Percentiles rank a stretch among this genome's conserved stretches.
Evolutionary conservation across 2,797 vertebrate genomes (phyloP).

Genomic region (Parauchenoglanis punctatus): DNA sequence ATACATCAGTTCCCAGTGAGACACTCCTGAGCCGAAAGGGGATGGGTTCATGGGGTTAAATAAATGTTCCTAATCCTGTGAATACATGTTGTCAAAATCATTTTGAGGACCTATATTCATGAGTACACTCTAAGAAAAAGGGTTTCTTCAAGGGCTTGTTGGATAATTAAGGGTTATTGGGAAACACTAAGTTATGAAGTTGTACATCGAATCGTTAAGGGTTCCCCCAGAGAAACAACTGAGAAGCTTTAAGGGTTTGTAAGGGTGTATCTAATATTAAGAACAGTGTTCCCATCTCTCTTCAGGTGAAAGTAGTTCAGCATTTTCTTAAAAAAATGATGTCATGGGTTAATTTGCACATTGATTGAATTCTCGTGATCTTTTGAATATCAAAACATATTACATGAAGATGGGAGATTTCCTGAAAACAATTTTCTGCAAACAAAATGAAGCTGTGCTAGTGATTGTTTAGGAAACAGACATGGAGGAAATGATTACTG

Average conservation of each 20-base stretch:
- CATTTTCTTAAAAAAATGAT: not conserved
- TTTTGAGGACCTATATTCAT: not conserved
- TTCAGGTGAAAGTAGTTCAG: not conserved
- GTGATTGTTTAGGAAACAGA: not conserved
- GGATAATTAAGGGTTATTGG: constrained; percentile 1
- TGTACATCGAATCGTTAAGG: not conserved
- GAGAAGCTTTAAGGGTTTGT: not conserved
- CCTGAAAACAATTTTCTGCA: not conserved
- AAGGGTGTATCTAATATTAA: not conserved
- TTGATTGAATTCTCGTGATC: not conserved
- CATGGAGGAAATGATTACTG: not conserved
- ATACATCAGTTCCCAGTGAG: constrained; percentile 46
- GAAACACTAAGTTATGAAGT: not conserved
- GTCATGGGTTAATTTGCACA: not conserved
- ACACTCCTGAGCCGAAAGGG: constrained; percentile 29
- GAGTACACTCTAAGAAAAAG: not conserved
- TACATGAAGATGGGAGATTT: not conserved
- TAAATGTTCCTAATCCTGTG: constrained; percentile 25
- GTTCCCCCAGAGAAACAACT: not conserved
- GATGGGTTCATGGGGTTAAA: not conserved
- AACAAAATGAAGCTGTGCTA: not conserved
- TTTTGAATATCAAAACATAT: not conserved
- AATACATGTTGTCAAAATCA: constrained; percentile 4
- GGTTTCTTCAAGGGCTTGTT: not conserved
- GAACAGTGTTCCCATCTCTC: not conserved